These are phyloP conservation scores for Rhinichthys klamathensis DNA, from an alignment of 2,113 vertebrate genomes.

Conservation along the genomic window DNA sequence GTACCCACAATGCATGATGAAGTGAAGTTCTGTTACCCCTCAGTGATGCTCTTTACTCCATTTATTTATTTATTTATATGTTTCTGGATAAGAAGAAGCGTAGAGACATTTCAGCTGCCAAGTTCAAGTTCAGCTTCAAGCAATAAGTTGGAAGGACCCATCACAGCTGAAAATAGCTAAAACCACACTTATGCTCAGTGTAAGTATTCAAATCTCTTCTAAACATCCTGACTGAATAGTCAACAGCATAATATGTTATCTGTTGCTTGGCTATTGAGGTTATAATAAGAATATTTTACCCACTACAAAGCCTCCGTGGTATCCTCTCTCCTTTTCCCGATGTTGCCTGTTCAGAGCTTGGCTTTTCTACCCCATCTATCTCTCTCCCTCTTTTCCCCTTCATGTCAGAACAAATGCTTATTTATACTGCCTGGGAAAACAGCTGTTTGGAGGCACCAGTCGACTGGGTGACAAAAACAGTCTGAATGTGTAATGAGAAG, in stretches of 20 bases:
- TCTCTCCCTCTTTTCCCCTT: slow-evolving; percentile 51
- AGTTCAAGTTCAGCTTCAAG: slow-evolving; percentile 3
- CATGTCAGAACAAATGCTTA: slow-evolving; percentile 63
- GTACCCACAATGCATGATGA: slow-evolving; percentile 60
- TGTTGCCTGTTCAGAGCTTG: slow-evolving; percentile 50
- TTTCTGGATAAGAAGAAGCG: neutral
- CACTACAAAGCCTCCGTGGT: slow-evolving; percentile 39
- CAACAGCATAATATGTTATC: slow-evolving; percentile 47
- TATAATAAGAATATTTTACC: slow-evolving; percentile 53
- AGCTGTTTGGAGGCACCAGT: slow-evolving; percentile 71
- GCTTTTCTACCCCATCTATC: slow-evolving; percentile 58
- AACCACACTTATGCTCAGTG: slow-evolving; percentile 1
- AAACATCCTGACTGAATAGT: slow-evolving; percentile 46
- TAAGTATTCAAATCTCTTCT: slow-evolving; percentile 47
- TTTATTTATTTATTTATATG: slow-evolving; percentile 3
- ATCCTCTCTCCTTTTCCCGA: slow-evolving; percentile 33
- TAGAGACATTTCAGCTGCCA: slow-evolving; percentile 24
- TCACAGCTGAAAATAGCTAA: slow-evolving; percentile 44
- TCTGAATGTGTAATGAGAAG: slow-evolving; percentile 72
- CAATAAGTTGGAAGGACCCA: slow-evolving; percentile 14
- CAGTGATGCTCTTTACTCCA: neutral
- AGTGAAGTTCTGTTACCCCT: slow-evolving; percentile 65
- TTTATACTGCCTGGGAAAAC: slow-evolving; percentile 73
- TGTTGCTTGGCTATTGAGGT: slow-evolving; percentile 49
- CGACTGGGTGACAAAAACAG: slow-evolving; percentile 64